phyloP scores from a whole-genome alignment of 2,797 vertebrate species.

The Notoglanidium macrostoma region DNA sequence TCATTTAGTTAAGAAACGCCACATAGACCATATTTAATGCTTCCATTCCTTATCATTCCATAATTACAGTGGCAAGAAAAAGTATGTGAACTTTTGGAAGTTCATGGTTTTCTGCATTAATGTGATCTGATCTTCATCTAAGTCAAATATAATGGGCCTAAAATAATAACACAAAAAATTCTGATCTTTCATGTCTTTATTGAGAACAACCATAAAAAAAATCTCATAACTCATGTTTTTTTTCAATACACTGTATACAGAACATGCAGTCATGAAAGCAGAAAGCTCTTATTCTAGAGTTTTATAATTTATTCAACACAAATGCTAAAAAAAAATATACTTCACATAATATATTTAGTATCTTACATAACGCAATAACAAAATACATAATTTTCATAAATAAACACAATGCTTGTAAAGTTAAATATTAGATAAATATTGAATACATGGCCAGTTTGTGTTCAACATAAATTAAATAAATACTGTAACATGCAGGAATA shows the following conservation, averaged over 20 bases:
- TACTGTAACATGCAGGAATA: not conserved
- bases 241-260: not conserved
- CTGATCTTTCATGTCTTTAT: too few relatives aligned
- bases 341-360: not conserved
- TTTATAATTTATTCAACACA: not conserved
- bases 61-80: too few relatives aligned
- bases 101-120: too few relatives aligned
- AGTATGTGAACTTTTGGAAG: too few relatives aligned
- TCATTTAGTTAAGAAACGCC: not conserved
- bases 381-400: conserved; percentile 31
- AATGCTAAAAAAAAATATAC: not conserved
- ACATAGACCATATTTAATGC: not conserved
- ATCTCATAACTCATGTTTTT: too few relatives aligned
- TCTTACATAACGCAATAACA: not conserved
- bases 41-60: not conserved
- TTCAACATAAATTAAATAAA: not conserved
- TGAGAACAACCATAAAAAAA: too few relatives aligned
- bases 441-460: not conserved
- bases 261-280: not conserved
- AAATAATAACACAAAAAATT: too few relatives aligned
- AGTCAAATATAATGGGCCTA: too few relatives aligned
- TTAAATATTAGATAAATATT: not conserved
- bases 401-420: not conserved
- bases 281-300: not conserved
- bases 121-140: too few relatives aligned